phyloP scores from a whole-genome alignment of 2,888 invertebrate genomes.

The Noctuana brunneofusca region DNA sequence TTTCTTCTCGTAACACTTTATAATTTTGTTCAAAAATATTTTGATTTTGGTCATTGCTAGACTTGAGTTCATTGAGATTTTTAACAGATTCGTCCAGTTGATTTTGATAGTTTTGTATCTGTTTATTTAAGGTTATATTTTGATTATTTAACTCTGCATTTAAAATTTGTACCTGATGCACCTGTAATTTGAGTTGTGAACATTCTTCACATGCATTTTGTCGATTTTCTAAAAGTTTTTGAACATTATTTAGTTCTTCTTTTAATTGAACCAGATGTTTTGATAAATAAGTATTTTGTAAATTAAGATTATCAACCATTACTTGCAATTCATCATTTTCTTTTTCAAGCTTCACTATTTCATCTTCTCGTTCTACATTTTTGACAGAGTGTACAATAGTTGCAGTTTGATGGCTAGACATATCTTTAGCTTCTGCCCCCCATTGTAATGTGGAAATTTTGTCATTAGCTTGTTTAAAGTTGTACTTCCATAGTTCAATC shows the following conservation, averaged over 20 bases:
- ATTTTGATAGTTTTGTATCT: constrained; percentile 34
- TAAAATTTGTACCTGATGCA: constrained; percentile 50
- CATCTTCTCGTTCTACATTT: constrained; percentile 51
- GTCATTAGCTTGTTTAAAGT: constrained; percentile 86
- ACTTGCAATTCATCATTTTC: constrained; percentile 74
- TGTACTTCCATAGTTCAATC: constrained; percentile 87
- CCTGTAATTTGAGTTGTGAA: constrained; percentile 50
- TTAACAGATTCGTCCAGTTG: constrained; percentile 17
- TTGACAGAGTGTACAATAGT: constrained; percentile 1
- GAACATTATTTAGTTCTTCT: constrained; percentile 57
- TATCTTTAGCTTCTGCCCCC: constrained; percentile 56
- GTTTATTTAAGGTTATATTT: constrained; percentile 37
- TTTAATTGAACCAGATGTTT: constrained; percentile 52
- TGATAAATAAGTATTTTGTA: constrained; percentile 59
- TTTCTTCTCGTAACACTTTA: constrained; percentile 44
- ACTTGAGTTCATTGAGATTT: constrained; percentile 44
- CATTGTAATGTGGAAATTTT: constrained; percentile 81
- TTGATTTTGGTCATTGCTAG: constrained; percentile 50
- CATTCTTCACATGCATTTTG: constrained; percentile 50
- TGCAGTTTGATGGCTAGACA: background rate
- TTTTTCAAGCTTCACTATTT: constrained; percentile 68
- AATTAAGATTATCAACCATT: constrained; percentile 60
- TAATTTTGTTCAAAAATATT: constrained; percentile 44
- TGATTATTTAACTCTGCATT: constrained; percentile 48
- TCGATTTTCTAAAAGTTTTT: constrained; percentile 54